Percentiles rank a stretch among this genome's conserved stretches.
phyloP scores from a whole-genome alignment of 2,888 invertebrate genomes.

The Parnassius mnemosyne region DNA sequence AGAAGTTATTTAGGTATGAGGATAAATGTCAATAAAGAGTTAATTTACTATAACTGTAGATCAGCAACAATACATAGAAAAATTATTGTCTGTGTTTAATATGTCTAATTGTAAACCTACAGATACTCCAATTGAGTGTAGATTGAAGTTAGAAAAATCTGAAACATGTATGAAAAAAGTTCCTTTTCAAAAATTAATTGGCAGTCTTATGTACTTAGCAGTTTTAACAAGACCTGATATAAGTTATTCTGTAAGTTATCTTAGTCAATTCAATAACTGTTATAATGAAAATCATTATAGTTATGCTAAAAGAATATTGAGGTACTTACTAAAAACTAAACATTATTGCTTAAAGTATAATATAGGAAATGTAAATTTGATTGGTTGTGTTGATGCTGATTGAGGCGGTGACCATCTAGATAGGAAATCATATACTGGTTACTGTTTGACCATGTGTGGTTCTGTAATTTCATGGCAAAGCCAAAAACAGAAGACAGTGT shows the following conservation, averaged over 20 bases:
- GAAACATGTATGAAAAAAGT: background rate
- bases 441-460: constrained; percentile 24
- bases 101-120: background rate
- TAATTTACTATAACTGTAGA: background rate
- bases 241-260: too few relatives aligned
- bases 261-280: too few relatives aligned
- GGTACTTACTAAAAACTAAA: constrained; percentile 24
- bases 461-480: constrained; percentile 27
- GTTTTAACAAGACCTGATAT: too few relatives aligned
- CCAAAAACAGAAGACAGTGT: constrained; percentile 18
- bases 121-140: too few relatives aligned
- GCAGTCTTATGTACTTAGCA: too few relatives aligned
- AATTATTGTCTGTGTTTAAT: background rate
- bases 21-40: background rate
- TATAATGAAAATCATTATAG: background rate
- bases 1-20: constrained; percentile 3
- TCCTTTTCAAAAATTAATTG: background rate
- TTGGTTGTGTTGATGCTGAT: constrained; percentile 28
- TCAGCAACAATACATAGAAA: constrained; percentile 2
- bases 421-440: constrained; percentile 27
- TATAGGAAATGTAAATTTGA: constrained; percentile 9
- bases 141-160: too few relatives aligned
- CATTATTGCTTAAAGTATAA: constrained; percentile 26
- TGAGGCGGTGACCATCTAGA: constrained; percentile 24
- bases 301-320: constrained; percentile 27